A percentile compares a stretch with the other conserved stretches of the same genome.
These are phyloP conservation scores for Caenorhabditis sp. DNA, from an alignment of 2,888 invertebrate species.

Conservation along the genomic window DNA sequence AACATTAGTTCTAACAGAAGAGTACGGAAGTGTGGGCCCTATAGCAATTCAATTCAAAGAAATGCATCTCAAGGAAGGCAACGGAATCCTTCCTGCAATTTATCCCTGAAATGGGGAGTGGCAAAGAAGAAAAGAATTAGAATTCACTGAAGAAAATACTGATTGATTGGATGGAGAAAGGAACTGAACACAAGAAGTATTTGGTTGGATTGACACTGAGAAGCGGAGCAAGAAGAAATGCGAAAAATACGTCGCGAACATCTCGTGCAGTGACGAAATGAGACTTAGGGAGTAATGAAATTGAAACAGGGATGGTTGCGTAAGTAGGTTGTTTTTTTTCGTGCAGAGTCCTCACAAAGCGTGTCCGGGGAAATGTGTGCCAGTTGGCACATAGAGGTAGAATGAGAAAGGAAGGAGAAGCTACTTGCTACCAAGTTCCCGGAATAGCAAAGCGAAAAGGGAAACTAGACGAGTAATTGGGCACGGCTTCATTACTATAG, in stretches of 20 bases:
- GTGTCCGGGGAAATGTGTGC: no score
- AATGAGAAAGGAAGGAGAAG: neutral
- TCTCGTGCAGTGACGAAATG: conserved; percentile 5
- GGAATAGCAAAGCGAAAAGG: conserved; percentile 1
- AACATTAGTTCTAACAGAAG: no score
- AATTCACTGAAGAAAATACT: conserved; percentile 12
- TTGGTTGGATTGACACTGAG: conserved; percentile 5
- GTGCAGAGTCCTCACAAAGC: no score
- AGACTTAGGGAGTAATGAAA: conserved; percentile 25
- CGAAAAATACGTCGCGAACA: conserved; percentile 1
- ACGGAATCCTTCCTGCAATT: conserved; percentile 7
- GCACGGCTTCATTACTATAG: conserved; percentile 25
- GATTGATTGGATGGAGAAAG: conserved; percentile 21
- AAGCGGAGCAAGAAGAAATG: neutral
- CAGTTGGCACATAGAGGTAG: no score
- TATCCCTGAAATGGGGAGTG: neutral
- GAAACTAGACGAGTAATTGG: conserved; percentile 22
- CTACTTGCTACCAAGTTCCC: neutral
- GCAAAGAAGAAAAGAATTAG: neutral
- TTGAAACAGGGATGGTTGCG: conserved; percentile 20
- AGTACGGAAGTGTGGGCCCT: no score
- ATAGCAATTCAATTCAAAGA: no score
- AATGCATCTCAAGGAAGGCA: no score
- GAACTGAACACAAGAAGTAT: neutral
- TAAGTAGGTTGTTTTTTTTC: conserved; percentile 4